Evolutionary conservation across 2,113 vertebrate species (phyloP).

Genomic region (Columbina picui): DNA sequence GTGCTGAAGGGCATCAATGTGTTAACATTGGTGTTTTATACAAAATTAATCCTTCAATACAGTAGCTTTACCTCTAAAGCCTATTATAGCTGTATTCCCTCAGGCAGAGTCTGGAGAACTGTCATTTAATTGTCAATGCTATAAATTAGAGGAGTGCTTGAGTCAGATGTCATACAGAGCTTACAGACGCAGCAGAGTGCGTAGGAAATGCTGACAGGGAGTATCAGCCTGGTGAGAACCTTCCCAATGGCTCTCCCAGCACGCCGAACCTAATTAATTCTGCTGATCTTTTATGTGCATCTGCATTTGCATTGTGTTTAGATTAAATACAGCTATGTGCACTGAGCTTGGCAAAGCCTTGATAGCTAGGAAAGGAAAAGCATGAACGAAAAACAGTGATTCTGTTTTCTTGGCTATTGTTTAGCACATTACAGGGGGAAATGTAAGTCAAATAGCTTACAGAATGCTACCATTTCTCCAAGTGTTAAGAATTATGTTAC

Average conservation of each 20-base stretch:
- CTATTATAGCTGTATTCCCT: constrained; percentile 46
- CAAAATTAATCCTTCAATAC: constrained; percentile 24
- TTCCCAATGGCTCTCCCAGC: constrained; percentile 5
- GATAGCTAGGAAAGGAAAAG: constrained; percentile 8
- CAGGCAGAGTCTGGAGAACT: constrained; percentile 48
- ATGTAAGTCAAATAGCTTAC: constrained; percentile 23
- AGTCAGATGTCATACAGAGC: constrained; percentile 48
- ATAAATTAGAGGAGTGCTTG: constrained; percentile 62
- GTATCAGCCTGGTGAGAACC: background rate
- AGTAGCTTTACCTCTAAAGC: constrained; percentile 38
- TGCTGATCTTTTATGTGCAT: constrained; percentile 34
- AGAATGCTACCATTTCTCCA: constrained; percentile 12
- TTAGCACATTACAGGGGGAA: constrained; percentile 16
- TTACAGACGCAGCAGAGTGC: background rate
- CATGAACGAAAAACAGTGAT: background rate
- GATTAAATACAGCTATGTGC: constrained; percentile 38
- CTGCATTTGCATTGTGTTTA: constrained; percentile 48
- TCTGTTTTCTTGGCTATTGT: constrained; percentile 33
- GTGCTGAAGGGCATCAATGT: constrained; percentile 23
- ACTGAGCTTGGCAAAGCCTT: constrained; percentile 34
- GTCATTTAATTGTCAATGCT: constrained; percentile 60
- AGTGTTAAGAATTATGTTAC: constrained; percentile 12
- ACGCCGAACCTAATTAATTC: constrained; percentile 42
- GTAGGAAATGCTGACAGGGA: constrained; percentile 37
- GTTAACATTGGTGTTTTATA: constrained; percentile 25